A percentile compares a stretch with the other conserved stretches of the same genome.
phyloP scores from a whole-genome alignment of 2,797 vertebrate species.

The Gephyroberyx darwinii region DNA sequence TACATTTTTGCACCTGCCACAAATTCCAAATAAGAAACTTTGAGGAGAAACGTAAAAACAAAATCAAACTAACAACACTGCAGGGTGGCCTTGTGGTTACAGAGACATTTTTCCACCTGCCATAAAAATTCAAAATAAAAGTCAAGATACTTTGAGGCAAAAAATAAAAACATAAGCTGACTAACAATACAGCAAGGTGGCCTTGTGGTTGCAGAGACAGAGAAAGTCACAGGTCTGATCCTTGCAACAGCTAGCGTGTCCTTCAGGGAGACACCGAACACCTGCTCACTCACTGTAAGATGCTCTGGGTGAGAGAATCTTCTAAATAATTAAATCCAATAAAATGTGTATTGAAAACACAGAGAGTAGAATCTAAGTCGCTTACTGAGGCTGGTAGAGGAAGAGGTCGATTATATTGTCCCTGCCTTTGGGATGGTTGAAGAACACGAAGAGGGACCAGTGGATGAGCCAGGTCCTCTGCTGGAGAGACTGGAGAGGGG shows the following conservation, averaged over 20 bases:
- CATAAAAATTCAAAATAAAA: neutral
- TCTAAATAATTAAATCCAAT: too few relatives aligned
- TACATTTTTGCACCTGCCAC: neutral
- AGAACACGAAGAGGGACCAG: conserved; percentile 98
- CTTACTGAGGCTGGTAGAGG: conserved; percentile 98
- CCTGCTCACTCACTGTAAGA: neutral
- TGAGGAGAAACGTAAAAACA: neutral
- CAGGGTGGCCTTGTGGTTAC: neutral
- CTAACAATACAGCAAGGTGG: neutral
- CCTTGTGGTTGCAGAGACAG: neutral
- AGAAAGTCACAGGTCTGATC: neutral
- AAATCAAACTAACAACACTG: neutral
- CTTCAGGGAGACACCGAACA: neutral
- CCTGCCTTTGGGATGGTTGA: conserved; percentile 97
- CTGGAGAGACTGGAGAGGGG: conserved; percentile 96
- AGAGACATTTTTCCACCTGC: neutral
- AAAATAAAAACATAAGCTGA: neutral
- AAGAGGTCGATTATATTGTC: conserved; percentile 99
- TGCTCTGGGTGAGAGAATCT: neutral
- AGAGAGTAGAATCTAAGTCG: conserved; percentile 35
- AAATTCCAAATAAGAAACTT: neutral
- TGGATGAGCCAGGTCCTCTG: conserved; percentile 99
- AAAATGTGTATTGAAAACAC: neutral
- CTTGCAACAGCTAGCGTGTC: neutral
- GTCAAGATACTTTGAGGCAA: neutral